Base-by-base conservation (phyloP, 2,888 invertebrate genomes). In the Hydropsyche betteni region DNA sequence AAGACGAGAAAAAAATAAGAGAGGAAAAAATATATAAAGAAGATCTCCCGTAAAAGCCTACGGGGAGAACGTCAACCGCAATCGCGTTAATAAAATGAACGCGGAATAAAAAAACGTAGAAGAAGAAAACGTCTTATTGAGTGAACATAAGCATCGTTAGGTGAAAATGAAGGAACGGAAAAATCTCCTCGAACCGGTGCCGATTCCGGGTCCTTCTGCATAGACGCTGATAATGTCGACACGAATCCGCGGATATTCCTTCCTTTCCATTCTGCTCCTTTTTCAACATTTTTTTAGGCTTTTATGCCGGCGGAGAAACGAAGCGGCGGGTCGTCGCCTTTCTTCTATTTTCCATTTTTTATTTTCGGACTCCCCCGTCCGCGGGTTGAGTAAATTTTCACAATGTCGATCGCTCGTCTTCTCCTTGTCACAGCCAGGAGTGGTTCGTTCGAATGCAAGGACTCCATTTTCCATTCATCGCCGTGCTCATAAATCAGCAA, bases 231-330 rank as follows among this genome's bases (percentile, higher is more conserved):
- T 64, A 64, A 64, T 64, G 36, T 36, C 34, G 55, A 64, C 33
- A 64, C 55, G 36, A 64, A 64, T 64, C 36, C 64, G 64, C 36
- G 64, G 64, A 64, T 64, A 36, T 64, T 64, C 34, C 64, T 64
- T 64, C 34, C 64, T 36, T 61, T 64, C 10, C 64, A 36, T 36
- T 64, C 24, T 64, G 7, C 44, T 44, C 10, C 36, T 5, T 8
- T 55, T 55, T 44, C 6, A 10, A 55, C 6, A 55, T 64, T 64
- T 36, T 64, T 64, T 64, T 64, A 44, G 44, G 44, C 44, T 44
- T 44, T 44, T 10, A 44, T 44, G 44, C 10, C 44, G 3, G 7
- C 1, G 44, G 44, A 44, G 44, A 44, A 44, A 44, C 10, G 44
- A 4, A 44, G 44, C 10, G 44, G 10, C 10, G 44, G 44, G 44